phyloP scores from a whole-genome alignment of 2,888 invertebrate genomes.

The Lasius platythorax region DNA sequence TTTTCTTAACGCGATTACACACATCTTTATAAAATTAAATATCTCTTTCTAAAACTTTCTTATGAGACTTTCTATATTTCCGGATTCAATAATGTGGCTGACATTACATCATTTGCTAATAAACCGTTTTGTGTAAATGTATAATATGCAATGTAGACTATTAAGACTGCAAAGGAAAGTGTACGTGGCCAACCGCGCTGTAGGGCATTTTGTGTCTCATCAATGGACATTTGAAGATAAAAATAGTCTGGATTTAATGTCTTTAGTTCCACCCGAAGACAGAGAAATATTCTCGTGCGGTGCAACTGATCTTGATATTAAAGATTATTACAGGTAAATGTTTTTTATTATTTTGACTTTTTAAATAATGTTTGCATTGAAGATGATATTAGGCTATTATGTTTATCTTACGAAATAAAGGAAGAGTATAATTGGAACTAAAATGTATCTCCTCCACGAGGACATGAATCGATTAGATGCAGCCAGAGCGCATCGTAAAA shows the following conservation, averaged over 20 bases:
- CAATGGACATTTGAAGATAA: conserved; percentile 92
- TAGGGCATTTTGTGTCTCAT: conserved; percentile 91
- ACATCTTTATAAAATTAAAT: background rate
- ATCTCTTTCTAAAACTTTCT: background rate
- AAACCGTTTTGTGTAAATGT: background rate
- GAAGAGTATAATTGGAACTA: conserved; percentile 86
- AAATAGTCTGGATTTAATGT: conserved; percentile 85
- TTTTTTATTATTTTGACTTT: background rate
- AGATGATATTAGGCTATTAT: background rate
- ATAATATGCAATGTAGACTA: conserved; percentile 87
- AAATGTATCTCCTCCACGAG: conserved; percentile 90
- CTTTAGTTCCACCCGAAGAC: conserved; percentile 68
- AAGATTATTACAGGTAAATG: conserved; percentile 85
- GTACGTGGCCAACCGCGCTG: conserved; percentile 90
- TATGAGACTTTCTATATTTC: background rate
- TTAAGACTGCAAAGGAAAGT: conserved; percentile 92
- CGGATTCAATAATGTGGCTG: background rate
- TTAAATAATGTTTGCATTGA: background rate
- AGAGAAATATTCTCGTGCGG: conserved; percentile 88
- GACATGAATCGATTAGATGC: conserved; percentile 87
- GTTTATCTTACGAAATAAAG: conserved; percentile 80
- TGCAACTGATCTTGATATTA: conserved; percentile 87
- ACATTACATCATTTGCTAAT: background rate
- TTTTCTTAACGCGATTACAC: background rate
- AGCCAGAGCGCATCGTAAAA: conserved; percentile 86